Base-by-base conservation (phyloP, 1,140 invertebrate species). In the Cherax destructor region DNA sequence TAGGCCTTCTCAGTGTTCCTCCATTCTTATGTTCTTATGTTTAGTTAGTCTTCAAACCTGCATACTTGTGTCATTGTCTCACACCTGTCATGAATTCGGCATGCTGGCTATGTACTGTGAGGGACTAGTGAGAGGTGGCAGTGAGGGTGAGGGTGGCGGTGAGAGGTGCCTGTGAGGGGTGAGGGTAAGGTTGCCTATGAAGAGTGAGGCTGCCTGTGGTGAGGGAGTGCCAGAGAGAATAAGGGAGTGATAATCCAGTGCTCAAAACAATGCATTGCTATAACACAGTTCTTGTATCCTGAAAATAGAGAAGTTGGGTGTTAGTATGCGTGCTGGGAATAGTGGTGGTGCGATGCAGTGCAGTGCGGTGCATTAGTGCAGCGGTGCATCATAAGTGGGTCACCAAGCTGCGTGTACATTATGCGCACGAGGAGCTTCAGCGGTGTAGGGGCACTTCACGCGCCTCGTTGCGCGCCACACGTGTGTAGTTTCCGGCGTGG, bases 401-500 rank as follows among this genome's bases (percentile, higher is more conserved):
- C 30, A 41, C 1, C 10, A 24, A 41, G 49, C 65, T 9, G 50
- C 30, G 11, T 24, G 10, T 94, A 93, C 76, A 83, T 92, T 84
- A 92, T 84, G 93, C 95, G 95, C 47, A 96, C 95, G 85, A 94
- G 94, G 24, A 96, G 94, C 24, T 94, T 94, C 87, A 4, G 95
- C 94, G 24, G 95, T 95, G 93, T 95, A 94, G 86, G 86, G 93
- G 94, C 18, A 94, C 95, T 47, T 93, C 94, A 7, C 95, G 95
- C n/a, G 95, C 95, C 18, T 93, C 93, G 93, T 96, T 96, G 89
- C 96, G 96, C 6, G 97, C 97, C 79, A 97, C 96, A 94, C 98
- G 98, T 13, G 97, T 98, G 94, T 98, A 98, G 95, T 98, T 98
- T 7, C 97, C 97, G 11, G 97, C 97, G 94, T 98, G 97, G 94